Base-by-base conservation (phyloP, 2,888 invertebrate species). In the Operophtera brumata region DNA sequence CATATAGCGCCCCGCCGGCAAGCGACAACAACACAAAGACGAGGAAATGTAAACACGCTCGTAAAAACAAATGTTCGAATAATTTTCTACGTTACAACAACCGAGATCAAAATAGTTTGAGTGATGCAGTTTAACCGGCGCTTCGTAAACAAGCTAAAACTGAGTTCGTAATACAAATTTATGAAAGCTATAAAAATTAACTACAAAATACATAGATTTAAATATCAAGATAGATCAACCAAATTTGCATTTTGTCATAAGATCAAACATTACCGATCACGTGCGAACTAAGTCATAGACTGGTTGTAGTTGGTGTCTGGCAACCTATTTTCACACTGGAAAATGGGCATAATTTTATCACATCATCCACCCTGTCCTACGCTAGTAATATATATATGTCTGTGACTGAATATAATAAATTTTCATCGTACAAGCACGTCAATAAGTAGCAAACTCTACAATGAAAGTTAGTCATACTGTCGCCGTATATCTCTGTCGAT, bases 21-120 rank as follows among this genome's bases (percentile, higher is more conserved):
- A 52, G 57, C 60, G 55, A 66, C 67, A 66, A 64, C 63, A 63
- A 67, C 64, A 60, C 57, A 59, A 58, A 60, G 45, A 63, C 59
- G 50, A 66, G 65, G 61, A 66, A 68, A 71, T 68, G 70, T 72
- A 71, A 74, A 75, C 73, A 73, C 50, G 61, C 67, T 69, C 66
- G 68, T 74, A 70, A 73, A 71, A 72, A 67, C 63, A 56, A 68
- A 64, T 61, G 61, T 60, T 45, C 49, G 12, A 61, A 59, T 56
- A 45, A 57, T 61, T 59, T 53, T 52, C 47, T 6, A 30, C 30
- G 40, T 37, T 34, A 51, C 47, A 47, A 51, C 45, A 51, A 49
- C 52, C 26, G 37, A 55, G 47, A 53, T 52, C 35, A 42, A 46
- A 59, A 57, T 53, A 62, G 49, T 56, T 55, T 42, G 12, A 54